A percentile compares a stretch with the other conserved stretches of the same genome.
These are phyloP conservation scores for Trichomalopsis sarcophagae DNA, from an alignment of 1,140 invertebrate genomes.

Conservation along the genomic window DNA sequence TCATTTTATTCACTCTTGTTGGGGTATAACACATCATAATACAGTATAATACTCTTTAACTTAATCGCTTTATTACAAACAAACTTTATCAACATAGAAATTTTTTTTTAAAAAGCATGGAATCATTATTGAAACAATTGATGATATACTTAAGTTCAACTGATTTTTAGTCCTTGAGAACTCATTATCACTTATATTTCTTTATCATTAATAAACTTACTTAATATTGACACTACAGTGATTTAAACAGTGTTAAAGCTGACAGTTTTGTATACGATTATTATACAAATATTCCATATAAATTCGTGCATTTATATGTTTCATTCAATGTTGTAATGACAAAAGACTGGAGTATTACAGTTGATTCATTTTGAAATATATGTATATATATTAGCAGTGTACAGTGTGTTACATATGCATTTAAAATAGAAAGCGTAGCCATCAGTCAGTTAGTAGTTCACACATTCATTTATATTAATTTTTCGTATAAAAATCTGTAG, in stretches of 20 bases:
- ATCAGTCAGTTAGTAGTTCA: constrained; percentile 59
- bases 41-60: not conserved
- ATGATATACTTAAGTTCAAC: not conserved
- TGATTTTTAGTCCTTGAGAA: not conserved
- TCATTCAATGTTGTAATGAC: constrained; percentile 29
- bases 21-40: not conserved
- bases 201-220: not conserved
- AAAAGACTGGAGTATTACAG: constrained; percentile 31
- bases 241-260: constrained; percentile 34
- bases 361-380: constrained; percentile 5
- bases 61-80: not conserved
- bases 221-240: not conserved
- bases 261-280: constrained; percentile 17
- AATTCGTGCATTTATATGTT: constrained; percentile 31
- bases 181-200: not conserved
- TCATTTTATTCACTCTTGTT: not conserved
- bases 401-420: constrained; percentile 52
- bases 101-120: not conserved
- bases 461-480: constrained; percentile 53
- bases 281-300: constrained; percentile 40
- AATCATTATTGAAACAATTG: not conserved
- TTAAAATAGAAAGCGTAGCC: constrained; percentile 57
- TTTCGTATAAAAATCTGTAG: constrained; percentile 57
- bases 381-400: constrained; percentile 25
- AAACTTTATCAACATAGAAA: not conserved